Base-by-base conservation (phyloP, 1,140 invertebrate species). In the Drosophila subpulchrella region DNA sequence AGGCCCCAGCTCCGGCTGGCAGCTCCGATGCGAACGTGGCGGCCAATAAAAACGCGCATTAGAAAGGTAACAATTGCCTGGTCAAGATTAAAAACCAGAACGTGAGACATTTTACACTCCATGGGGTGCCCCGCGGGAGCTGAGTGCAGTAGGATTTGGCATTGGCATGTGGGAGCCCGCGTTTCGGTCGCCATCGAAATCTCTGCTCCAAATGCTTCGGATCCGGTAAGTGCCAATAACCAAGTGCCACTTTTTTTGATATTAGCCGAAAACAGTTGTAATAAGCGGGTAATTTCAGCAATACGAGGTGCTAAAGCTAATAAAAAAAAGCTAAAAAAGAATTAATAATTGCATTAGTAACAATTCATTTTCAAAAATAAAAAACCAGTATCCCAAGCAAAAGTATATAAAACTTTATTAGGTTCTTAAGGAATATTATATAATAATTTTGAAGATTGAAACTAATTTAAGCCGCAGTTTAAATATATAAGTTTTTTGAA, bases 21-120 rank as follows among this genome's bases (percentile, higher is more conserved):
- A 47, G 57, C 51, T 50, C n/a, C 50, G 65, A 24, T 61, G 73
- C 66, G 56, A 83, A 68, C 70, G 81, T 80, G 76, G 68, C 74
- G 80, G 53, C 78, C 82, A 85, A 85, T 85, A 85, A 85, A 85
- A 86, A 85, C 74, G 68, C 78, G 82, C 82, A 85, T 85, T 85
- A 85, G 82, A 85, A 85, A 85, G 82, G 82, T 86, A 86, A 82
- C 81, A 85, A 85, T 85, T 85, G 82, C 81, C 62, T 67, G 76
- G 78, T 85, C 78, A 82, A 85, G 82, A 86, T 85, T 86, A 70
- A 78, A 85, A 86, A 85, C 84, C 78, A 86, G 82, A 85, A 86
- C 82, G 82, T 85, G 82, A 85, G 82, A 85, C 78, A 85, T 74
- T 85, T 81, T 86, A 67, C 74, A 80, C 68, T 72, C 68, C 38